Conservation (phyloP, 2,113 vertebrate species). For the Parus major region DNA sequence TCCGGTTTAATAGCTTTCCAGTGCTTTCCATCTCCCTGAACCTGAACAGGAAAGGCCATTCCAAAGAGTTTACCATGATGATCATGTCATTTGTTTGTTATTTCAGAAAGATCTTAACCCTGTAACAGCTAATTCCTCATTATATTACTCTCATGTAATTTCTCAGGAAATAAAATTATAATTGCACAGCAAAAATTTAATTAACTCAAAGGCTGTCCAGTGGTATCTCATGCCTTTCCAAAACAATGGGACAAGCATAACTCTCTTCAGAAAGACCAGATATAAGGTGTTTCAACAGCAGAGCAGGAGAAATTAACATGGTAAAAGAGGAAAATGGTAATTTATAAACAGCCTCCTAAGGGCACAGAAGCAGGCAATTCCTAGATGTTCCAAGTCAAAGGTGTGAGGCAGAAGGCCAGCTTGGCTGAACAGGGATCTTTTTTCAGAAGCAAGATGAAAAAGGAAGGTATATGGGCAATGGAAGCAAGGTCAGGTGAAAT, state of each 20-base stretch:
- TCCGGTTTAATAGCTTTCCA: not conserved
- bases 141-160: constrained; percentile 31
- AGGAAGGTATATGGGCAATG: no score
- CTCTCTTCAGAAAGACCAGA: not conserved
- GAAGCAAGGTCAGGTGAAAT: not conserved
- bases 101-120: not conserved
- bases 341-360: not conserved
- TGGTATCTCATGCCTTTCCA: not conserved
- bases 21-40: not conserved
- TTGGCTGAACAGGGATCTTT: not conserved
- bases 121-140: constrained; percentile 36
- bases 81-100: not conserved
- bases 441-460: not conserved
- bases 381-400: not conserved
- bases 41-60: not conserved
- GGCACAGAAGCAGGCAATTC: not conserved
- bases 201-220: constrained; percentile 9
- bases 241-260: not conserved
- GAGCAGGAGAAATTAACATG: not conserved
- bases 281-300: not conserved
- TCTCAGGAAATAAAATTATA: constrained; percentile 58
- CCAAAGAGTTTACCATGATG: not conserved
- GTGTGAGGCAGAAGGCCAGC: not conserved
- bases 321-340: not conserved
- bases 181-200: constrained; percentile 3